Base-by-base conservation (phyloP, 1,140 invertebrate genomes). In the Drosophila tsacasi region DNA sequence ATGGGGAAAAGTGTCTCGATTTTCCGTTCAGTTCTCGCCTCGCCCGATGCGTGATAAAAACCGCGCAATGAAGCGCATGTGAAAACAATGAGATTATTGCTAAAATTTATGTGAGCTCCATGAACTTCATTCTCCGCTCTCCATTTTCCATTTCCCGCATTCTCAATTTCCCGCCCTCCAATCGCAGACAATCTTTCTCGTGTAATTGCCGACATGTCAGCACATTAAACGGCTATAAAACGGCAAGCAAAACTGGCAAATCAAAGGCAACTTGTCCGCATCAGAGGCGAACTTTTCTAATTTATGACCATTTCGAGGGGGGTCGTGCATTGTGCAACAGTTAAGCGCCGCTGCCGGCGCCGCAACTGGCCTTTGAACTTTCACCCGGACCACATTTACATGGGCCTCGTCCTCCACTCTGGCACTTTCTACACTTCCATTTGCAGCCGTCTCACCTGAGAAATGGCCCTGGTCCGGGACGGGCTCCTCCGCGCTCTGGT, bases 11-110 rank as follows among this genome's bases (percentile, higher is more conserved):
- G 69, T 84, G 84, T 78, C 64, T 78, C 59, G 64, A 75, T 69
- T 35, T 27, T 57, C 58, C 58, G 49, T 49, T 64, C 58, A 57
- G 54, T 46, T 66, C 60, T 21, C 72, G 35, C 49, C 63, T 61
- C 50, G 19, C 21, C 42, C 37, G 64, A 77, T 77, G 75, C 58
- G 69, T 72, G 67, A 67, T 84, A 81, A 84, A 84, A 81, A 75
- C 59, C 85, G 81, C 74, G 73, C 77, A 77, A 83, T 87, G 76
- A 79, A 74, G 76, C 83, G 77, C 80, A 84, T 84, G 84, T 67
- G 78, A 85, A 89, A 89, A 85, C 85, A 89, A 89, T 89, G 85
- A 90, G 85, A 89, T 85, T 89, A 89, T 90, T 81, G 85, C 69
- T 73, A 76, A 40, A 89, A 87, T 87, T 87, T 87, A 87, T 87